phyloP scores from a whole-genome alignment of 2,888 invertebrate genomes.

The Dioctria rufipes region DNA sequence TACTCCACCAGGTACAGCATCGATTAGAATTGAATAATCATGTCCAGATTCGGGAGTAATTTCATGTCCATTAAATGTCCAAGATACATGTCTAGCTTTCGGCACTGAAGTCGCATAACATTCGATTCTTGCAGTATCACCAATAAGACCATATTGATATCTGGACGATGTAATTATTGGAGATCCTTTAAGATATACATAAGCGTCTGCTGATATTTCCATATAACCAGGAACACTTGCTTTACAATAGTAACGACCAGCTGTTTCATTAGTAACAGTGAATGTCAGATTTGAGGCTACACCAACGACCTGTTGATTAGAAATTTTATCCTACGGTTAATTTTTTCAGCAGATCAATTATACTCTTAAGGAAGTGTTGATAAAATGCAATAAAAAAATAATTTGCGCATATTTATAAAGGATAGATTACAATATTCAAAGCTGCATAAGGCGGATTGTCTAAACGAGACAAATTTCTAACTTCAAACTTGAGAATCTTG shows the following conservation, averaged over 20 bases:
- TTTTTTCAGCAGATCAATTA: not conserved
- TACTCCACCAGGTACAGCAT: conserved; percentile 83
- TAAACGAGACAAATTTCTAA: too few species aligned
- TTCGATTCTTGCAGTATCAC: conserved; percentile 87
- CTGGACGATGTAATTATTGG: conserved; percentile 86
- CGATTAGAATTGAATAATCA: conserved; percentile 84
- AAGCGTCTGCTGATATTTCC: conserved; percentile 86
- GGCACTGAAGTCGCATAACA: conserved; percentile 93
- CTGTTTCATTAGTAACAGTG: conserved; percentile 83
- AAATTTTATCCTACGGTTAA: conserved; percentile 55
- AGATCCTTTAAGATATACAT: conserved; percentile 85
- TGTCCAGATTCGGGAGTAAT: conserved; percentile 81
- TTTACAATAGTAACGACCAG: conserved; percentile 91
- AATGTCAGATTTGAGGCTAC: conserved; percentile 85
- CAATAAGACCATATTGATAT: conserved; percentile 86
- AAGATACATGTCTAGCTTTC: conserved; percentile 86
- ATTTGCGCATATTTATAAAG: too few species aligned
- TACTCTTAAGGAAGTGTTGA: not conserved
- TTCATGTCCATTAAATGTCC: conserved; percentile 90
- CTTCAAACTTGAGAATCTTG: too few species aligned
- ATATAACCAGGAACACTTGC: conserved; percentile 90
- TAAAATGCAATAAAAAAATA: too few species aligned
- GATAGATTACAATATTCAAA: too few species aligned
- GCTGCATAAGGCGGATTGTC: too few species aligned
- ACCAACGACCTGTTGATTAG: conserved; percentile 76